These are phyloP conservation scores for Trichopria drosophilae DNA, from an alignment of 2,888 invertebrate genomes.

Conservation along the genomic window DNA sequence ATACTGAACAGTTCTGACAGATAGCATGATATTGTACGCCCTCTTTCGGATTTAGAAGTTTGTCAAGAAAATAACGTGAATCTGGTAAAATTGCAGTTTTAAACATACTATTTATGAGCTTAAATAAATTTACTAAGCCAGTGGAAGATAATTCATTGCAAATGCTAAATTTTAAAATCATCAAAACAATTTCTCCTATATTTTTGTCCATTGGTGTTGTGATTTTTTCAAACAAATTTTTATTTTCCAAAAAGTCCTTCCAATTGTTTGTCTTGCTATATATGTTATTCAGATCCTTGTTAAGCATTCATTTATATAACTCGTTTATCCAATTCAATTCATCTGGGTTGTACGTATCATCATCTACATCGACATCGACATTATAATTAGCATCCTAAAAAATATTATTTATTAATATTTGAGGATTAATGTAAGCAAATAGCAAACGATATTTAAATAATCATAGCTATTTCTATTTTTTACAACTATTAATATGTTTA, in stretches of 20 bases:
- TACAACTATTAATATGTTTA: too few species aligned
- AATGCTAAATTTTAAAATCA: slow-evolving; percentile 1
- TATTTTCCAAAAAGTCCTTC: not conserved
- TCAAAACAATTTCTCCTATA: slow-evolving; percentile 5
- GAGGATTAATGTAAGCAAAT: too few species aligned
- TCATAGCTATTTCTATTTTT: too few species aligned
- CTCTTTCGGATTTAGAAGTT: not conserved
- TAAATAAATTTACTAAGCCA: slow-evolving; percentile 9
- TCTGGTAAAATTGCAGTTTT: not conserved
- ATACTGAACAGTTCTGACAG: slow-evolving; percentile 1
- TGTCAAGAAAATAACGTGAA: not conserved
- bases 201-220: not conserved
- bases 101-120: slow-evolving; percentile 8
- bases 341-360: too few species aligned
- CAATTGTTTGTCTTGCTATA: too few species aligned
- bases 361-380: too few species aligned
- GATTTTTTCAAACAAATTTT: not conserved
- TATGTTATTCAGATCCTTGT: too few species aligned
- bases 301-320: too few species aligned
- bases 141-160: not conserved
- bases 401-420: too few species aligned
- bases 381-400: too few species aligned
- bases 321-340: too few species aligned
- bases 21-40: not conserved
- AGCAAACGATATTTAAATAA: too few species aligned